These are phyloP conservation scores for Antechinus flavipes DNA, from an alignment of 2,113 vertebrate genomes.

Conservation along the genomic window DNA sequence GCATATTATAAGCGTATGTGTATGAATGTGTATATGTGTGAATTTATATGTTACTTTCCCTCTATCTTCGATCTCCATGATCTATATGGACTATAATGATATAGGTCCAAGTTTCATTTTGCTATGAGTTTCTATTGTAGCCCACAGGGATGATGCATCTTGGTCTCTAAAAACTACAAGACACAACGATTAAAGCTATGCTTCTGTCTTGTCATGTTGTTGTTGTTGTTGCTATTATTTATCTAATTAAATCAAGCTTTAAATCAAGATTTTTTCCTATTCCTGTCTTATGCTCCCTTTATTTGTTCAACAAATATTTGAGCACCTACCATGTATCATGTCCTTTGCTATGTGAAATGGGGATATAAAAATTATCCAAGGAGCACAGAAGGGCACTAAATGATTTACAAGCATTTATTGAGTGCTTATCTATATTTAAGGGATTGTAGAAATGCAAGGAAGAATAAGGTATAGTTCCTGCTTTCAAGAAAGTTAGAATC, in stretches of 20 bases:
- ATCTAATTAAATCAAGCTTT: neutral
- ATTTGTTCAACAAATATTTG: neutral
- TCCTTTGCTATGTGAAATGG: neutral
- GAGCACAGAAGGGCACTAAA: neutral
- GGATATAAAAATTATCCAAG: constrained; percentile 3
- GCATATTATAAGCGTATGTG: neutral
- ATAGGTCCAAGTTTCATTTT: neutral
- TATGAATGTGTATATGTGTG: neutral
- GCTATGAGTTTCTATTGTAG: neutral
- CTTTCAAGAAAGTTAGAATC: neutral
- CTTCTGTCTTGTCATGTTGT: neutral
- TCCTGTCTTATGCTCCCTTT: neutral
- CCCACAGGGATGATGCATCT: neutral
- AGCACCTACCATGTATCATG: neutral
- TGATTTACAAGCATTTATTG: neutral
- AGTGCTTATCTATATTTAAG: neutral
- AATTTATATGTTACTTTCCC: neutral
- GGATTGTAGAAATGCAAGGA: neutral
- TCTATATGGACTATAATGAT: neutral
- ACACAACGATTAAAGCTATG: neutral
- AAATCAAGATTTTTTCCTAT: neutral
- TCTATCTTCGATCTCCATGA: neutral
- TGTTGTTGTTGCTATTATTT: too few relatives aligned
- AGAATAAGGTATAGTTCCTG: neutral
- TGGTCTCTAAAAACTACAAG: neutral